Conservation (phyloP, 64 coral and sea anemone species). For the Pachyseris speciosa region DNA sequence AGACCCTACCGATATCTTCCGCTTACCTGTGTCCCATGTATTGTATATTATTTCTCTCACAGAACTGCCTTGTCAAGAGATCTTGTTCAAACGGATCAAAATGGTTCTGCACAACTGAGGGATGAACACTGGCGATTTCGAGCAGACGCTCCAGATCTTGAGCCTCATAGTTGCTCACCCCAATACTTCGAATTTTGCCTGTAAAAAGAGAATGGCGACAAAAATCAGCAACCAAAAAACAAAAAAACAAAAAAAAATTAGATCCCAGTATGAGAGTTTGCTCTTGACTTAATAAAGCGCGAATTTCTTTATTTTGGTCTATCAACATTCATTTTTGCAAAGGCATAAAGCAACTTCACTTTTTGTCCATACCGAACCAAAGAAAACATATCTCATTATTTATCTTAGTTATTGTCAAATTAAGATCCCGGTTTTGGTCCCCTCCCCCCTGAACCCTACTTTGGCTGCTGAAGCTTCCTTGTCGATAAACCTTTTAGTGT, state of each 20-base stretch:
- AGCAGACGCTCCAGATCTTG: conserved; percentile 56
- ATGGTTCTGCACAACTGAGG: conserved; percentile 85
- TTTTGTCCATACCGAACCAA: no score
- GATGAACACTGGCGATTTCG: conserved; percentile 70
- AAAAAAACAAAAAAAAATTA: not conserved
- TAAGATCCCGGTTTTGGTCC: no score
- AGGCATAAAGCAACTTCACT: no score
- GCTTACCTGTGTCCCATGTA: conserved; percentile 90
- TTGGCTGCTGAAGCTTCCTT: no score
- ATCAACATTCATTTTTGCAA: no score
- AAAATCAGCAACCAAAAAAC: not conserved
- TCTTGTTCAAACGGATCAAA: conserved; percentile 90
- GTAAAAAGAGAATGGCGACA: not conserved
- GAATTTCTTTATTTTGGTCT: no score
- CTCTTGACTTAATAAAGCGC: no score
- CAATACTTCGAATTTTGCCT: conserved; percentile 90
- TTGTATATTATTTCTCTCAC: conserved; percentile 77
- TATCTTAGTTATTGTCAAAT: no score
- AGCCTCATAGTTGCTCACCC: conserved; percentile 91
- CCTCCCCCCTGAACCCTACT: no score
- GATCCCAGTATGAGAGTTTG: no score
- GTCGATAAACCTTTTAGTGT: no score
- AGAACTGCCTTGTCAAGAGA: conserved; percentile 62
- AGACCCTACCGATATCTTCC: not conserved
- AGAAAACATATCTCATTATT: no score